phyloP scores from a whole-genome alignment of 2,797 vertebrate genomes.

The Rhincodon typus region DNA sequence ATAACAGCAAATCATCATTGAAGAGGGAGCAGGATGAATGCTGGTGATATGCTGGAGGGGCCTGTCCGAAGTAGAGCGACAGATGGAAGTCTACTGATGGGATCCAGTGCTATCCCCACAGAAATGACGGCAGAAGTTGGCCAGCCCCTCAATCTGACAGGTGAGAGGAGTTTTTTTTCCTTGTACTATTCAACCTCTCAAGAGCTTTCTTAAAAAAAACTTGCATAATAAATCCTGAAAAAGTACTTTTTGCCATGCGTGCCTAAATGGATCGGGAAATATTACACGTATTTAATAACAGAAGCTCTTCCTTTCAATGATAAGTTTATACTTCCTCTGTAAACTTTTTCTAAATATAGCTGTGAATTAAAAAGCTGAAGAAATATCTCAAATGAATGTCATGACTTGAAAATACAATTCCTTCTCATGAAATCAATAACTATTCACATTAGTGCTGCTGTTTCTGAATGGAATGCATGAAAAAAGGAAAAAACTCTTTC shows the following conservation, averaged over 20 bases:
- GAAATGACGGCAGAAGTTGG: not conserved
- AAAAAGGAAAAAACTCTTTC: not conserved
- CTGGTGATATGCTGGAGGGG: not conserved
- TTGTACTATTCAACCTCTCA: not conserved
- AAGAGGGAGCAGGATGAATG: conserved; percentile 1
- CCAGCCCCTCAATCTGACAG: conserved; percentile 28
- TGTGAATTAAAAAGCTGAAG: not conserved
- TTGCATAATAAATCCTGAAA: not conserved
- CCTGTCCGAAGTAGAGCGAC: not conserved
- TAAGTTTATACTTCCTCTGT: not conserved
- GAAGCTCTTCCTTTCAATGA: not conserved
- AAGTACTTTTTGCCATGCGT: not conserved
- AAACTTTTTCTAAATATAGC: not conserved
- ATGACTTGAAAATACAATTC: not conserved
- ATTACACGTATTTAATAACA: not conserved
- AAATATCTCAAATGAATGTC: not conserved
- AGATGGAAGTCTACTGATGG: not conserved
- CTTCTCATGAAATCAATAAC: not conserved
- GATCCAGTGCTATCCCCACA: not conserved
- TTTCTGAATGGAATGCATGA: not conserved
- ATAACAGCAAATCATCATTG: not conserved
- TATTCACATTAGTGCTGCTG: not conserved
- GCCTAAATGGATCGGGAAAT: not conserved
- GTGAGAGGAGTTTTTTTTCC: not conserved
- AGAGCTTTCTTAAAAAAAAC: not conserved